These are phyloP conservation scores for Amaurobius ferox DNA, from an alignment of 2,888 invertebrate genomes.

Conservation along the genomic window DNA sequence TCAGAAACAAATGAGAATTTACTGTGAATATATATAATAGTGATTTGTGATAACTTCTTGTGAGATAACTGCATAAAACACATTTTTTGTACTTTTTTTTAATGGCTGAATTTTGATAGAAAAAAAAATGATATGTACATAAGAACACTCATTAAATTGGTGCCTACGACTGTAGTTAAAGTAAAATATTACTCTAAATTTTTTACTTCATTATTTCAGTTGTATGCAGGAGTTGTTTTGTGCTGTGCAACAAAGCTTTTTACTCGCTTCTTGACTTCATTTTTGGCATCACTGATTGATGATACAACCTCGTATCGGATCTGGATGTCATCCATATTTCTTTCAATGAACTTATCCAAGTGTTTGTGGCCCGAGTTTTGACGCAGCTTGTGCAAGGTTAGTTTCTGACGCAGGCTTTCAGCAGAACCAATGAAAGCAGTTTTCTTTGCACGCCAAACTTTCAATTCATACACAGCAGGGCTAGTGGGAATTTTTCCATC, in stretches of 20 bases:
- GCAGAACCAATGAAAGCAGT: slow-evolving; percentile 44
- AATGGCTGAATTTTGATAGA: too few species aligned
- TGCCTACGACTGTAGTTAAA: too few species aligned
- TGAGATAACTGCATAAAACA: too few species aligned
- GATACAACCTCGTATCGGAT: slow-evolving; percentile 37
- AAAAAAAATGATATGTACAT: too few species aligned
- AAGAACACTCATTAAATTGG: too few species aligned
- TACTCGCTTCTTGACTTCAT: slow-evolving; percentile 33
- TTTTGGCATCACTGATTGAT: slow-evolving; percentile 23
- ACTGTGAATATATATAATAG: too few species aligned
- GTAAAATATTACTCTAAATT: too few species aligned
- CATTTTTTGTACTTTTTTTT: too few species aligned
- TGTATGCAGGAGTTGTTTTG: slow-evolving; percentile 48
- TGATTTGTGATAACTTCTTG: too few species aligned
- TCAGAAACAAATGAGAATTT: too few species aligned
- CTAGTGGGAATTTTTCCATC: slow-evolving; percentile 17
- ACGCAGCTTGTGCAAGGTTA: slow-evolving; percentile 35
- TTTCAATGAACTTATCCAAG: slow-evolving; percentile 52
- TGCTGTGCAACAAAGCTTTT: slow-evolving; percentile 20
- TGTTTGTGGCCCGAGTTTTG: slow-evolving; percentile 52
- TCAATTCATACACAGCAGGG: slow-evolving; percentile 54
- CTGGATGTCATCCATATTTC: slow-evolving; percentile 29
- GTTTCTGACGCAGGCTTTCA: slow-evolving; percentile 49
- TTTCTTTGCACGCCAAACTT: slow-evolving; percentile 55
- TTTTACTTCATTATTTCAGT: too few species aligned